These are phyloP conservation scores for Heliconius nattereri DNA, from an alignment of 1,140 invertebrate species.

Conservation along the genomic window DNA sequence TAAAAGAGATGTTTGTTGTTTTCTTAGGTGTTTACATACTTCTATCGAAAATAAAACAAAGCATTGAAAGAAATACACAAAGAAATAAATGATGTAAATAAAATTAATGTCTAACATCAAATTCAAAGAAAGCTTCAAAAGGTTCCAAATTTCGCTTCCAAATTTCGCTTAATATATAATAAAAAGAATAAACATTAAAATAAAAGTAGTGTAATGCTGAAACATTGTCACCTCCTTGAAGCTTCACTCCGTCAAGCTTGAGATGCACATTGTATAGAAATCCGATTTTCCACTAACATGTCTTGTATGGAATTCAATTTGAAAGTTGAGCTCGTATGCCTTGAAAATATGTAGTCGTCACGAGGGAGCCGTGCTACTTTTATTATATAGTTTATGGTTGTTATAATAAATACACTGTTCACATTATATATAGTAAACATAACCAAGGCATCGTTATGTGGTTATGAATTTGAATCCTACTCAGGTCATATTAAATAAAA, in stretches of 20 bases:
- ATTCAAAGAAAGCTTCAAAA: neutral
- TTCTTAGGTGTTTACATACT: neutral
- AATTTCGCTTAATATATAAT: neutral
- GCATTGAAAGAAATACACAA: neutral
- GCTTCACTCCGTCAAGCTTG: neutral
- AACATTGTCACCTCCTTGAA: constrained; percentile 11
- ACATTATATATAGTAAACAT: too few species aligned
- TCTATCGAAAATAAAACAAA: neutral
- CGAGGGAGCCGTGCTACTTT: neutral
- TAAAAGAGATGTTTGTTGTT: neutral
- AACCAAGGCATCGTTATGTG: too few species aligned
- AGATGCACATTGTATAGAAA: constrained; percentile 13
- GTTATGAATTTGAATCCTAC: too few species aligned
- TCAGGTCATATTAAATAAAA: too few species aligned
- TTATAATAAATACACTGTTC: neutral
- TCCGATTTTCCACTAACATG: constrained; percentile 16
- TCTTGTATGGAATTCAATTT: neutral
- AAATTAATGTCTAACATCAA: neutral
- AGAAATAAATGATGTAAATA: neutral
- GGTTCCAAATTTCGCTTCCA: too few species aligned
- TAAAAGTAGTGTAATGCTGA: constrained; percentile 2
- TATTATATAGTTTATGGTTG: neutral
- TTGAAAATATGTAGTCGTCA: neutral
- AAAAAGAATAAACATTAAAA: neutral
- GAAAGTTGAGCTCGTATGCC: neutral